Evolutionary conservation across 2,888 invertebrate species (phyloP), one percentile per base, ranked within the genome.

Genomic region (Trisateles emortualis): DNA sequence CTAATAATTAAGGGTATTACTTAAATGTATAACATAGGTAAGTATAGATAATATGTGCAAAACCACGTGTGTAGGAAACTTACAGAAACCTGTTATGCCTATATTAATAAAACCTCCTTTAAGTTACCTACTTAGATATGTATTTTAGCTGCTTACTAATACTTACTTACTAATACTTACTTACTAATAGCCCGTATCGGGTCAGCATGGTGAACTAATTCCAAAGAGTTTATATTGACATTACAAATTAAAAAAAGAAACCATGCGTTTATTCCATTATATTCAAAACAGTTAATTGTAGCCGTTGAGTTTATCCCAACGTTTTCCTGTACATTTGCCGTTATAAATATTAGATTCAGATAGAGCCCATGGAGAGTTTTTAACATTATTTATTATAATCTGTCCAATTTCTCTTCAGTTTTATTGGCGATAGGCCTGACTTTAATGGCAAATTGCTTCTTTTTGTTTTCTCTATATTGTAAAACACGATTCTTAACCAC

Each of bases 281-380:
- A 22, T 22, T 19, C 1, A 39, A 24, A 36, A 8, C 2, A 22
- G 39, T 13, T 13, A 19, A 19, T 22, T 39, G 8, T 11, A 11
- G 39, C 13, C 22, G 10, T 3, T 8, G 39, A 22, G 14, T 19
- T 39, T 39, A 22, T 39, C 8, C 11, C 13, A 11, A 22, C 22
- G 24, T 39, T 22, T 39, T 39, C 24, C 39, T 39, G 11, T 39
- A 39, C 39, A 22, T 11, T 35, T 13, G n/a, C 22, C 39, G 22
- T 39, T 39, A 39, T 39, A 19, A 39, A 39, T 22, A 22, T 39
- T 39, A 39, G 39, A 39, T 19, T 11, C 11, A 22, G 19, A 39
- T 19, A 3, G 22, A 10, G 11, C 36, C 36, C 36, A 38, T 22
- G 39, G 11, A 22, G 17, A n/a, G 39, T 22, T 38, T 24, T 19